These are phyloP conservation scores for Thalassaphorura encarpata DNA, from an alignment of 1,140 invertebrate species.

Conservation along the genomic window DNA sequence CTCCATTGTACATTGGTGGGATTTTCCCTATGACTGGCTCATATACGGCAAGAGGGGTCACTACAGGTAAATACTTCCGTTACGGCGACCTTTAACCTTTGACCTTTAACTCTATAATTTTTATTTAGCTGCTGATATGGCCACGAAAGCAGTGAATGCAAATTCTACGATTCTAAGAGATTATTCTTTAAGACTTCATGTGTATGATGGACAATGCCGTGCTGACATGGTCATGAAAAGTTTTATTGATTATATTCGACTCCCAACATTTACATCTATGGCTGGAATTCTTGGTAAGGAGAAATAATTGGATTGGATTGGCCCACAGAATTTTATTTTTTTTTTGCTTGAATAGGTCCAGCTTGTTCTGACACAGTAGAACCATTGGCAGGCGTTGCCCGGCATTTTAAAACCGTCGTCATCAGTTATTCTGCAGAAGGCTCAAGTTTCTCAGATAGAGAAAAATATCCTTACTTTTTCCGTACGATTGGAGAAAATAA, in stretches of 20 bases:
- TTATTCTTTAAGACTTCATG: constrained; percentile 50
- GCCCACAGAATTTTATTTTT: background rate
- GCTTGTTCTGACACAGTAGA: constrained; percentile 76
- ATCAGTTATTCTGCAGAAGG: constrained; percentile 76
- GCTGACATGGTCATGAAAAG: constrained; percentile 65
- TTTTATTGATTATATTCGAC: constrained; percentile 61
- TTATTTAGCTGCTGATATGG: constrained; percentile 51
- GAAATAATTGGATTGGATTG: background rate
- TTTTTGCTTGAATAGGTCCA: constrained; percentile 46
- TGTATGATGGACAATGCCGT: constrained; percentile 58
- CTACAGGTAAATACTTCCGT: constrained; percentile 39
- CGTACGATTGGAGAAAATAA: constrained; percentile 70
- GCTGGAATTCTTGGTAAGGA: constrained; percentile 56
- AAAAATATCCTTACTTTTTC: constrained; percentile 71
- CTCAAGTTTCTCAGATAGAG: constrained; percentile 54
- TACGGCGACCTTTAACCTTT: background rate
- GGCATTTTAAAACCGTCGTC: constrained; percentile 61
- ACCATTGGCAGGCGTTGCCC: constrained; percentile 67
- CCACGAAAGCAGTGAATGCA: constrained; percentile 53
- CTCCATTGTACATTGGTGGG: constrained; percentile 54
- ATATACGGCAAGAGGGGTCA: constrained; percentile 52
- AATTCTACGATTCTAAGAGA: constrained; percentile 50
- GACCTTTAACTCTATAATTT: background rate
- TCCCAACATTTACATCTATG: constrained; percentile 45
- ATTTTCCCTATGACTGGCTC: constrained; percentile 60